A percentile compares a stretch with the other conserved stretches of the same genome.
phyloP scores from a whole-genome alignment of 1,140 invertebrate species.

The Paraescarpia echinospica region DNA sequence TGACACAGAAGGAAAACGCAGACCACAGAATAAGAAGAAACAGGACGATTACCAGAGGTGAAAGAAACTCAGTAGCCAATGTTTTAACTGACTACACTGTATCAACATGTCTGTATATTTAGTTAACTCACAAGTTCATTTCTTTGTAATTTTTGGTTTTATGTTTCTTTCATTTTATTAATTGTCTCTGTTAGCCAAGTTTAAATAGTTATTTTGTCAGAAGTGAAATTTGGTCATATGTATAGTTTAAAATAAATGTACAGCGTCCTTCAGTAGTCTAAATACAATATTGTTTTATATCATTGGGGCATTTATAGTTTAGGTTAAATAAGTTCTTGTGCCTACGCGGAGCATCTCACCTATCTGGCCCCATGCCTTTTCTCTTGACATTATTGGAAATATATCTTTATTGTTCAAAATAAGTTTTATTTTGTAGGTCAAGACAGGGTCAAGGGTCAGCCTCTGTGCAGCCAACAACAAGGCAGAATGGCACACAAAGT shows the following conservation, averaged over 20 bases:
- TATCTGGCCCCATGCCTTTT: no score
- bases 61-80: not conserved
- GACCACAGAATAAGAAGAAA: not conserved
- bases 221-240: not conserved
- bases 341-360: no score
- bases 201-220: not conserved
- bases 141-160: not conserved
- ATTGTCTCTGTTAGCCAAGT: not conserved
- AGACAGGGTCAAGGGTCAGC: not conserved
- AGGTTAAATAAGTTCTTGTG: not conserved
- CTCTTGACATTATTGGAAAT: not conserved
- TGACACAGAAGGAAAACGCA: not conserved
- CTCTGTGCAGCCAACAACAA: not conserved
- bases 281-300: no score
- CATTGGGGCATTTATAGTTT: not conserved
- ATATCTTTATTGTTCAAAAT: not conserved
- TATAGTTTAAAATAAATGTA: not conserved
- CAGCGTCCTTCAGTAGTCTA: not conserved
- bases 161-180: not conserved
- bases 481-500: not conserved
- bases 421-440: not conserved
- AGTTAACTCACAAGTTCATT: not conserved
- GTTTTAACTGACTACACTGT: no score
- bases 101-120: not conserved
- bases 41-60: not conserved